These are phyloP conservation scores for Dromaius novaehollandiae DNA, from an alignment of 2,113 vertebrate genomes.

Conservation along the genomic window DNA sequence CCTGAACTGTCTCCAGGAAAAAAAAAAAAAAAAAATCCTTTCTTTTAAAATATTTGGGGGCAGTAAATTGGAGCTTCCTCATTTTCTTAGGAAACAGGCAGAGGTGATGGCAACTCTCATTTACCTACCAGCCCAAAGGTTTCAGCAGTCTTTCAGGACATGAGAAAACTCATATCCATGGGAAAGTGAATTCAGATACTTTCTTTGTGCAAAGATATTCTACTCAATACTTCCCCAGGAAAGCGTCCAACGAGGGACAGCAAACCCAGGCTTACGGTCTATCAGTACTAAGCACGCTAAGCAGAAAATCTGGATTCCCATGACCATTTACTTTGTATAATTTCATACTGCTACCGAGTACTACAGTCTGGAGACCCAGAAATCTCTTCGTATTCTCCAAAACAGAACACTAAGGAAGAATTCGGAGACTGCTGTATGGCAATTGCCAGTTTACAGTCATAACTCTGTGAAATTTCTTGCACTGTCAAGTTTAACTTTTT, in stretches of 20 bases:
- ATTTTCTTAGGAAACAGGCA: not conserved
- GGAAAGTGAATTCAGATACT: not conserved
- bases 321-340: not conserved
- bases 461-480: constrained; percentile 33
- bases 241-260: not conserved
- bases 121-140: not conserved
- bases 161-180: not conserved
- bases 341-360: not conserved
- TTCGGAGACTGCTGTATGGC: not conserved
- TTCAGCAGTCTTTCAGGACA: not conserved
- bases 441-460: constrained; percentile 34
- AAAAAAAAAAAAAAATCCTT: not conserved
- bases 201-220: not conserved
- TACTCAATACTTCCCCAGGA: not conserved
- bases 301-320: not conserved
- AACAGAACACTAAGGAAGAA: not conserved
- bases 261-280: not conserved
- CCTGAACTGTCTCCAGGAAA: not conserved
- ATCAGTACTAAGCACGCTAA: not conserved
- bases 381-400: not conserved
- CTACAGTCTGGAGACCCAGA: not conserved
- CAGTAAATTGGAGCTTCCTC: not conserved
- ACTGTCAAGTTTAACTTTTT: constrained; percentile 64
- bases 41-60: not conserved
- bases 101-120: not conserved